Evolutionary conservation across 2,113 vertebrate genomes (phyloP).

Genomic region (Phrynocephalus versicolor): DNA sequence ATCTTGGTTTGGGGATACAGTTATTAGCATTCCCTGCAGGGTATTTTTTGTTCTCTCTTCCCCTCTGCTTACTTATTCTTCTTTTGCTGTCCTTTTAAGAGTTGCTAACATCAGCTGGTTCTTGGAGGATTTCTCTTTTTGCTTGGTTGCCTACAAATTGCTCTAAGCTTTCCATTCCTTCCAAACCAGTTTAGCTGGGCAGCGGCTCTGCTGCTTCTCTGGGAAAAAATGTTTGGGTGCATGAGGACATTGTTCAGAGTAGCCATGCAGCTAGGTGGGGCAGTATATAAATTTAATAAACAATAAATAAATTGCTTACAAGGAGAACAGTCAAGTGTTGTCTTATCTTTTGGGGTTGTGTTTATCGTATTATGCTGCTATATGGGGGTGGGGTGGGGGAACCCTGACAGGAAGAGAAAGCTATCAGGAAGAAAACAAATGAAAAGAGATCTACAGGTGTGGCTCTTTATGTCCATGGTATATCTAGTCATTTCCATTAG

Average conservation of each 20-base stretch:
- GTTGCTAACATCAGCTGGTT: constrained; percentile 73
- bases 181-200: constrained; percentile 68
- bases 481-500: constrained; percentile 46
- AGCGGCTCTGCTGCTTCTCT: constrained; percentile 70
- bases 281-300: no score
- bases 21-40: constrained; percentile 53
- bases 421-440: constrained; percentile 57
- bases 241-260: constrained; percentile 31
- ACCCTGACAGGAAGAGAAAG: constrained; percentile 36
- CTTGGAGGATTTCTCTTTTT: constrained; percentile 73
- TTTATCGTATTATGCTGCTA: not conserved
- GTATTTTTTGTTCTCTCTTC: constrained; percentile 34
- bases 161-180: constrained; percentile 72
- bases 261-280: no score
- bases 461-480: constrained; percentile 46
- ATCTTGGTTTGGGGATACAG: constrained; percentile 51
- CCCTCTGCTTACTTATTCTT: constrained; percentile 24
- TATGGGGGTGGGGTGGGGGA: constrained; percentile 17
- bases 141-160: constrained; percentile 75
- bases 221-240: constrained; percentile 51
- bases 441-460: constrained; percentile 44
- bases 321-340: constrained; percentile 41
- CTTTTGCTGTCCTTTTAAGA: constrained; percentile 61
- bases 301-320: no score
- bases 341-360: constrained; percentile 31